These are phyloP conservation scores for Gnatocerus cornutus DNA, from an alignment of 2,888 invertebrate genomes.

Conservation along the genomic window DNA sequence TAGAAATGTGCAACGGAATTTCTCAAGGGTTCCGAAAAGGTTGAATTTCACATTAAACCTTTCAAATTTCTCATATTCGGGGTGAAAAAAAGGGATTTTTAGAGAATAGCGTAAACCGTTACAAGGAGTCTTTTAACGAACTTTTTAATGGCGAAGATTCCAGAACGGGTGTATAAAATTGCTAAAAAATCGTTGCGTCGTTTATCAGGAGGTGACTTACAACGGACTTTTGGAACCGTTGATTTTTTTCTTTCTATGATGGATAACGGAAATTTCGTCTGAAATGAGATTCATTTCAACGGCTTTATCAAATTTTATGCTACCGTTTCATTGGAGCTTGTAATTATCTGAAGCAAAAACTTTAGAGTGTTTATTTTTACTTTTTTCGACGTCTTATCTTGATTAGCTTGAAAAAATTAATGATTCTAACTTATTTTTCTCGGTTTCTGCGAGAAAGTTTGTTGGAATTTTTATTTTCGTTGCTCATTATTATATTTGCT, in stretches of 20 bases:
- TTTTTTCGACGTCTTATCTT: no score
- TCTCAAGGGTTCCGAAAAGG: constrained; percentile 64
- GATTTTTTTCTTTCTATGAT: constrained; percentile 19
- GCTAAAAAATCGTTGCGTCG: constrained; percentile 32
- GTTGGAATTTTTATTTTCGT: no score
- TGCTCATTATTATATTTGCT: no score
- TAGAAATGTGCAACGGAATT: constrained; percentile 65
- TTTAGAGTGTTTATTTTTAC: no score
- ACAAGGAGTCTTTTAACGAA: constrained; percentile 44
- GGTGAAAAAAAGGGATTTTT: constrained; percentile 28
- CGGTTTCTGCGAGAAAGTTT: no score
- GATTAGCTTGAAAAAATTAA: no score
- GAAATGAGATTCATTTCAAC: no score
- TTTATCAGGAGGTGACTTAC: constrained; percentile 20
- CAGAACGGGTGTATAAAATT: constrained; percentile 34
- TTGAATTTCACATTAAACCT: constrained; percentile 57
- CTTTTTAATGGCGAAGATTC: constrained; percentile 33
- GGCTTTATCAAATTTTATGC: no score
- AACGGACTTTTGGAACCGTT: constrained; percentile 41
- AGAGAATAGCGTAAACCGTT: constrained; percentile 26
- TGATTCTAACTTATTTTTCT: no score
- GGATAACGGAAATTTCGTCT: neutral
- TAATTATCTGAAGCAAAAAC: no score
- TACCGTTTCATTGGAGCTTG: no score
- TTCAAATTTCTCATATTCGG: constrained; percentile 52